phyloP scores from a whole-genome alignment of 2,888 invertebrate species.

The Ethmia dodecea region DNA sequence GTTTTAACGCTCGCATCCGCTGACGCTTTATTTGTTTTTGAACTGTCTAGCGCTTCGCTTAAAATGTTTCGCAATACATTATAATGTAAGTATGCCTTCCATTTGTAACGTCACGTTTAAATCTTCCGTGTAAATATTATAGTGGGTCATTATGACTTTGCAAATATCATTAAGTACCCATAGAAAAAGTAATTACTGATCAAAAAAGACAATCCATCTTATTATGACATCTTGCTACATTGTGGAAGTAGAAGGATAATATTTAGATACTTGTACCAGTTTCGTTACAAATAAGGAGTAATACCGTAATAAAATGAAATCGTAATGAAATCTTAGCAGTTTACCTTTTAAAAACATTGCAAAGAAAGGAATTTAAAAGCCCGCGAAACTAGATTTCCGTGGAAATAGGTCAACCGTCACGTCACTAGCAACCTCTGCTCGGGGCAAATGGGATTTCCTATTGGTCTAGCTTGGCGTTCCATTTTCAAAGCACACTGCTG shows the following conservation, averaged over 20 bases:
- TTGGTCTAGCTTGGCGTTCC: conserved; percentile 24
- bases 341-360: conserved; percentile 41
- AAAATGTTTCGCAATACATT: conserved; percentile 18
- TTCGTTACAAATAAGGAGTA: too few species aligned
- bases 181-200: too few species aligned
- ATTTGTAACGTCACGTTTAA: background rate
- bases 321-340: too few species aligned
- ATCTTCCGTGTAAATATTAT: too few species aligned
- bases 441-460: conserved; percentile 46
- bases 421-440: conserved; percentile 28
- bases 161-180: too few species aligned
- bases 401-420: conserved; percentile 47
- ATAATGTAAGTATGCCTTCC: background rate
- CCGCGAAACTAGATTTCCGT: conserved; percentile 5
- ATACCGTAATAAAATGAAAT: too few species aligned
- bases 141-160: too few species aligned
- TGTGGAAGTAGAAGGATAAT: too few species aligned
- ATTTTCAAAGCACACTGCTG: conserved; percentile 20
- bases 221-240: too few species aligned
- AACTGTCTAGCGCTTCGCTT: conserved; percentile 34
- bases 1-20: conserved; percentile 40
- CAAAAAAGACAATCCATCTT: too few species aligned
- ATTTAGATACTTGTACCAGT: too few species aligned
- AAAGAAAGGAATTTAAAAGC: conserved; percentile 40
- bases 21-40: conserved; percentile 45